Base-by-base conservation (phyloP, 2,888 invertebrate genomes). In the Heteropelma amictum region DNA sequence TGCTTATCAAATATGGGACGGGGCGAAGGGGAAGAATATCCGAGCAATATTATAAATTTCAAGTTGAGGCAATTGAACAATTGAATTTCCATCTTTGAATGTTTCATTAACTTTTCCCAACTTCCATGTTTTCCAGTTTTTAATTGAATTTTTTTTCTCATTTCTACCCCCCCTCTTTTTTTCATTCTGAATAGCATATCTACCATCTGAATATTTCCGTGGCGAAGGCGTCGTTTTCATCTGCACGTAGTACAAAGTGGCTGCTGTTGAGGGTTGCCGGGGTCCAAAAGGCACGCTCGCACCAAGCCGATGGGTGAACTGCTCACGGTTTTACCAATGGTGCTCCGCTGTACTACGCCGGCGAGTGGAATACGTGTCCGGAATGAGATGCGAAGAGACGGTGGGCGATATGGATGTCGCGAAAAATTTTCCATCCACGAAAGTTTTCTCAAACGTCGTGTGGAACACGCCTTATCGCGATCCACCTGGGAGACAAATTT, bases 381-480 rank as follows among this genome's bases (percentile, higher is more conserved):
- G 73, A 69, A 73, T 69, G 42, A 63, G 47, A 69, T 40, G 49
- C 30, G 47, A 49, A 45, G 47, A 47, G 17, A 26, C 26, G 42
- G n/a, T 30, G 61, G 28, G 51, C 63, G 68, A 56, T 69, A 65
- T 65, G 54, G 54, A 54, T 54, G 69, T 63, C 49, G 56, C 49
- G 33, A 58, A 63, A 56, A 73, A 69, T 42, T 49, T 63, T 68
- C 45, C 38, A 56, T 42, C 61, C 56, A 49, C 69, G 26, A 69
- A 73, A 63, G 42, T 73, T 63, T 73, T 63, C 56, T 23, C 69
- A 73, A 73, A 73, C 67, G 61, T 69, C 17, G 28, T 60, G 38
- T 60, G 53, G 49, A 45, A 53, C 51, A 53, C 38, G 26, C 49
- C 72, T 33, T 45, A 42, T 45, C 28, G 26, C 64, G 53, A 65